Evolutionary conservation across 2,797 vertebrate species (phyloP), one percentile per base, ranked within the genome.

Genomic region (Pitangus sulphuratus): DNA sequence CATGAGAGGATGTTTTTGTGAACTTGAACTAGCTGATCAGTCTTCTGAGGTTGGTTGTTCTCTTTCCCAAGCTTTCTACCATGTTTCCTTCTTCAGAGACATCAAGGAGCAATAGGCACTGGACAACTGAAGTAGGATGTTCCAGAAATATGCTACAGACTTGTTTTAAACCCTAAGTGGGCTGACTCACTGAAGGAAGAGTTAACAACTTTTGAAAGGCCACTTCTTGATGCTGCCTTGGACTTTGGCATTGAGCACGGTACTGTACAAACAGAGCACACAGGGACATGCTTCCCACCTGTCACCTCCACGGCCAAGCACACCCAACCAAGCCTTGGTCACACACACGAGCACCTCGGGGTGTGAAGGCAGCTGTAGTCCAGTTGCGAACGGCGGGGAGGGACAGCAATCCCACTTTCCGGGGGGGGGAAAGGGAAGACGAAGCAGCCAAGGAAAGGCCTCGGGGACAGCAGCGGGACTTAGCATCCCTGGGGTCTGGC

Each of bases 331-430:
- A 77, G 31, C 20, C 62, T 26, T 1, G 14, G 18, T 33, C 42
- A 9, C 4, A 0, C 11, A 4, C 6, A 3, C 0, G 30, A 42
- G 25, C 69, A 20, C 8, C 30, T 26, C 35, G 1, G 30, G n/a
- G 48, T 40, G 37, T 2, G 8, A 28, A 37, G n/a, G 37, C 45
- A 24, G 48, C 6, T 12, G 35, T 15, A 18, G 61, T 53, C 42
- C 16, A 8, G 5, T 1, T 2, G 20, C 1, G 4, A 60, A 9
- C 0, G 7, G n/a, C 1, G 6, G 15, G 9, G 5, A 42, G 33
- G 5, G 31, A 4, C 62, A 21, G 12, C 42, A 45, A 10, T 12
- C 53, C 61, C 30, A 2, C 45, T 26, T 65, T 7, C 20, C 2
- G 6, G 3, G 6, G 18, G n/a, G 42, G 14, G 2, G 15, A 39